A percentile compares a stretch with the other conserved stretches of the same genome.
Conservation (phyloP, 2,113 vertebrate genomes). For the Eretmodus cyanostictus region DNA sequence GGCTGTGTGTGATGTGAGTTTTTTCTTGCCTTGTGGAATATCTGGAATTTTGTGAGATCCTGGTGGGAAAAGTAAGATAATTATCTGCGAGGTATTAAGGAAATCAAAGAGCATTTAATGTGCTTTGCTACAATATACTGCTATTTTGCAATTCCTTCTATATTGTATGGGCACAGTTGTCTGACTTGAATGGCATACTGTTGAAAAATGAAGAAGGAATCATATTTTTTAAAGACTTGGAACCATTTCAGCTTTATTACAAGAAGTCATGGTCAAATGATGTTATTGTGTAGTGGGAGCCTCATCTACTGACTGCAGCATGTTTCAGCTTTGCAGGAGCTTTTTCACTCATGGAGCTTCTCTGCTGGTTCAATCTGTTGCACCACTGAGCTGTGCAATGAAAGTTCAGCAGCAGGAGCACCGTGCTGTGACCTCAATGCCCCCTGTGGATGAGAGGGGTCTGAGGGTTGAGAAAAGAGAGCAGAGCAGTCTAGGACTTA, state of each 20-base stretch:
- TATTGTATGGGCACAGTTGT: background rate
- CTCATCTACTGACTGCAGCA: background rate
- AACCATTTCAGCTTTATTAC: background rate
- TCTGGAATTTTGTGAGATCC: background rate
- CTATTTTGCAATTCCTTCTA: background rate
- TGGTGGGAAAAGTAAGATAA: background rate
- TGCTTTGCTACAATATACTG: background rate
- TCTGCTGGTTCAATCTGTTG: constrained; percentile 47
- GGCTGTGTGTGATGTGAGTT: background rate
- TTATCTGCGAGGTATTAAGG: background rate
- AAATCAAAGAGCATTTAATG: background rate
- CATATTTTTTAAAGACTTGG: background rate
- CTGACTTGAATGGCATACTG: background rate
- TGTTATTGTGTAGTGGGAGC: background rate
- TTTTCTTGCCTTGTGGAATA: background rate
- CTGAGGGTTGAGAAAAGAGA: background rate
- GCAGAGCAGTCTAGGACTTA: background rate
- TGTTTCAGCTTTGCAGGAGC: constrained; percentile 16
- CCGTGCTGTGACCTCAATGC: constrained; percentile 9
- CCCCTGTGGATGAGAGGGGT: background rate
- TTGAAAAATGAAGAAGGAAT: background rate
- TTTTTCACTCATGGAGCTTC: background rate
- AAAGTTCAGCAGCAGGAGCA: constrained; percentile 21
- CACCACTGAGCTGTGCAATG: constrained; percentile 46
- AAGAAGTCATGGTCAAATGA: background rate